Conservation (phyloP, 2,113 vertebrate genomes). For the Ranitomeya imitator region DNA sequence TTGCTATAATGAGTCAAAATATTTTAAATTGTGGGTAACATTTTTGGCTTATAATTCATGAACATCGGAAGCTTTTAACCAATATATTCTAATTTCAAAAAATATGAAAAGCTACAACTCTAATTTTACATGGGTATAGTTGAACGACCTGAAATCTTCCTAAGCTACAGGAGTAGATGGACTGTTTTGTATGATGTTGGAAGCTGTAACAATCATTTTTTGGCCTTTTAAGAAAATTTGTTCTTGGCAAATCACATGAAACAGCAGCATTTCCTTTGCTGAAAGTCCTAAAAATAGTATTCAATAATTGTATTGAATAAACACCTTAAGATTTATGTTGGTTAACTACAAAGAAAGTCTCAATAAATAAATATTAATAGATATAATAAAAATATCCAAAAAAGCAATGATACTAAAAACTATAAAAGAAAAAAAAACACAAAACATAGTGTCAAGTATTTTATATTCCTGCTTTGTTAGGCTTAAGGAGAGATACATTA, state of each 20-base stretch:
- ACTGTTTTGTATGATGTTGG: neutral
- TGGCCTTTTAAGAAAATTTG: neutral
- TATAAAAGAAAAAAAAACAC: neutral
- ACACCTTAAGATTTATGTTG: neutral
- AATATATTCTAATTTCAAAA: neutral
- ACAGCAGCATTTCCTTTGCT: neutral
- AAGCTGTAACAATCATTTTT: neutral
- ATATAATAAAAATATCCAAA: neutral
- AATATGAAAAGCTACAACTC: neutral
- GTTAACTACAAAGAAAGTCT: neutral
- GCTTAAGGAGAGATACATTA: constrained; percentile 21
- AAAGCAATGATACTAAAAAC: neutral
- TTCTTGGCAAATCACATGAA: neutral
- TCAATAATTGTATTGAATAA: neutral
- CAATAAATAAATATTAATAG: neutral
- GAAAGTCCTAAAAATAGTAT: neutral
- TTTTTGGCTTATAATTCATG: neutral
- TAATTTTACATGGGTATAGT: neutral
- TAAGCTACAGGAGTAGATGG: neutral
- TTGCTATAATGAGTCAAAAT: too few species aligned
- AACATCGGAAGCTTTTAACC: neutral
- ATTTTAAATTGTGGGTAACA: neutral
- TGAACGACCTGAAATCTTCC: neutral
- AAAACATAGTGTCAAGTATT: neutral
- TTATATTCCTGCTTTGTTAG: constrained; percentile 28